These are phyloP conservation scores for Brachyhypopomus gauderio DNA, from an alignment of 2,113 vertebrate species.

Conservation along the genomic window DNA sequence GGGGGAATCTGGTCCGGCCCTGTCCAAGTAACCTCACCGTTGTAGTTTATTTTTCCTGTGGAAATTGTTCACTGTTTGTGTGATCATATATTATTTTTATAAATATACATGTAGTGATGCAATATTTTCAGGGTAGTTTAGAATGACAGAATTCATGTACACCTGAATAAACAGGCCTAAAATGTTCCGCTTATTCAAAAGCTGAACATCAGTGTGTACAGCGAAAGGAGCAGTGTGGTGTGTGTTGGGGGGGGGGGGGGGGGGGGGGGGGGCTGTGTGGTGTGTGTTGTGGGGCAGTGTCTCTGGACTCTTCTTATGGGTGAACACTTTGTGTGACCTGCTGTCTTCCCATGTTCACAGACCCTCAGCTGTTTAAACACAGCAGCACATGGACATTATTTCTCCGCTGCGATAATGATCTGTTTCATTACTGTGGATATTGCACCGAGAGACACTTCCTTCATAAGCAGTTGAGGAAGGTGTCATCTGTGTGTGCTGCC, in stretches of 20 bases:
- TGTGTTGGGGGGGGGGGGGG: neutral
- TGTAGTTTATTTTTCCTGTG: neutral
- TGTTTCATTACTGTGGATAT: neutral
- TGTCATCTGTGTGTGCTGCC: neutral
- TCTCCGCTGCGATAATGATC: slow-evolving; percentile 26
- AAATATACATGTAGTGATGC: neutral
- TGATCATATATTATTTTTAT: neutral
- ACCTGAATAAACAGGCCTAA: too few species aligned
- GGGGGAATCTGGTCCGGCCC: too few species aligned
- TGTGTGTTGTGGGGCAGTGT: too few species aligned
- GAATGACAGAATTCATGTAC: too few species aligned
- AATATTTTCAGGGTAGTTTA: neutral
- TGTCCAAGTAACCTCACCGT: too few species aligned
- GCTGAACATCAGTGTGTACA: too few species aligned
- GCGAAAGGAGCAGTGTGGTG: neutral
- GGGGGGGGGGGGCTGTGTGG: too few species aligned
- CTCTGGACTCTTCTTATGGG: neutral
- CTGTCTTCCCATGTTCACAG: neutral
- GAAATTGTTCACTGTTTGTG: neutral
- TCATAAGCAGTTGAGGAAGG: too few species aligned
- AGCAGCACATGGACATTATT: slow-evolving; percentile 8
- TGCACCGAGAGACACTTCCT: neutral
- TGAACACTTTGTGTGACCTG: slow-evolving; percentile 11
- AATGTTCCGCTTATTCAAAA: too few species aligned
- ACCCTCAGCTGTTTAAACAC: slow-evolving; percentile 54